Conservation (phyloP, 2,888 invertebrate genomes). For the Xestia sexstrigata region DNA sequence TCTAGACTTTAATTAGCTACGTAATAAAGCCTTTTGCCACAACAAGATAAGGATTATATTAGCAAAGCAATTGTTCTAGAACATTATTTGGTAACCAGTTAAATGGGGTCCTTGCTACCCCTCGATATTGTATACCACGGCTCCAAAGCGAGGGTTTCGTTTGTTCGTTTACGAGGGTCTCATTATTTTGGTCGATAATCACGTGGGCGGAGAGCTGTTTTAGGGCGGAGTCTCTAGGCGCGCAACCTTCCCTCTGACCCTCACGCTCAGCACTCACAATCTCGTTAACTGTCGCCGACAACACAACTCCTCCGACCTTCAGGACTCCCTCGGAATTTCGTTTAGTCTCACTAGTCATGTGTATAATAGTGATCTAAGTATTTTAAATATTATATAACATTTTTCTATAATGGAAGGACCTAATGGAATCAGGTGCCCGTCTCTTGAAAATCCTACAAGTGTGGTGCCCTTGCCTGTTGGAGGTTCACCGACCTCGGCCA, state of each 20-base stretch:
- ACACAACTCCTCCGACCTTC: slow-evolving; percentile 37
- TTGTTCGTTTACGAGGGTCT: slow-evolving; percentile 6
- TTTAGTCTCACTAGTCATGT: slow-evolving; percentile 21
- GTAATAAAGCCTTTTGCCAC: not conserved
- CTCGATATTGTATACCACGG: not conserved
- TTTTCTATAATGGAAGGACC: slow-evolving; percentile 75
- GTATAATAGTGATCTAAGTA: slow-evolving; percentile 13
- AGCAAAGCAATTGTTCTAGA: slow-evolving; percentile 16
- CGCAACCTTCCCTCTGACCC: slow-evolving; percentile 63
- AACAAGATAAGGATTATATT: slow-evolving; percentile 15
- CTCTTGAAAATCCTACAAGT: slow-evolving; percentile 67
- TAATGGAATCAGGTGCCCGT: slow-evolving; percentile 70
- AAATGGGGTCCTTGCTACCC: slow-evolving; percentile 16
- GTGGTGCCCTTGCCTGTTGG: slow-evolving; percentile 70
- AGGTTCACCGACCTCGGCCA: slow-evolving; percentile 86
- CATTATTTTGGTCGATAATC: slow-evolving; percentile 37
- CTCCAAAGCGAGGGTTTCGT: not conserved
- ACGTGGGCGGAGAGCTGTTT: slow-evolving; percentile 59
- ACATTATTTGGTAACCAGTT: slow-evolving; percentile 35
- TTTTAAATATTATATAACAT: slow-evolving; percentile 66
- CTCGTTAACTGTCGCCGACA: slow-evolving; percentile 39
- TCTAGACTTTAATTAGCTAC: not conserved
- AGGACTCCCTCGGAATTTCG: not conserved
- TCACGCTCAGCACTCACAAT: slow-evolving; percentile 49
- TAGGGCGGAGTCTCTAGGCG: slow-evolving; percentile 69